Conservation (phyloP, 2,113 vertebrate genomes). For the Megaleporinus macrocephalus region DNA sequence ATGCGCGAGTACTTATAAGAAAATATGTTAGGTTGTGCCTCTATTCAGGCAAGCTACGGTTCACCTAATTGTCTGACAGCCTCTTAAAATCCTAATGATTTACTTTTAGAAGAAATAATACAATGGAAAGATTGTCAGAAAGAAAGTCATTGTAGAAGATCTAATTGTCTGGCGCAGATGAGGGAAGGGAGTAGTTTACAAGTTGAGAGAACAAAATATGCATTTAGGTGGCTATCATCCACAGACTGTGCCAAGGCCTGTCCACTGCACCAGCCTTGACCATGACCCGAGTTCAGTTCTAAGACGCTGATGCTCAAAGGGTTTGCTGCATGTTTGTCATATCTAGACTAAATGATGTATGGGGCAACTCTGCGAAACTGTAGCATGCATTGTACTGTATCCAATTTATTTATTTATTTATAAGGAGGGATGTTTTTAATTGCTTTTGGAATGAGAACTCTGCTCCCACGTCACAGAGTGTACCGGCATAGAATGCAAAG, state of each 20-base stretch:
- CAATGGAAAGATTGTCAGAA: background rate
- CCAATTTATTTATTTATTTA: conserved; percentile 35
- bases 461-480: conserved; percentile 75
- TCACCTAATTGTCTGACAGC: background rate
- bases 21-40: no score
- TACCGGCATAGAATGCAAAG: conserved; percentile 71
- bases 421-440: conserved; percentile 64
- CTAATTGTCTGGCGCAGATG: conserved; percentile 15
- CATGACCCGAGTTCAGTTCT: background rate
- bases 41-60: background rate
- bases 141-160: background rate
- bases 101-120: background rate
- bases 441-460: conserved; percentile 67
- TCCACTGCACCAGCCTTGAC: conserved; percentile 12
- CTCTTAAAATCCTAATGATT: background rate
- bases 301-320: background rate
- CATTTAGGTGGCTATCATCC: background rate
- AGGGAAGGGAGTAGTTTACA: conserved; percentile 7
- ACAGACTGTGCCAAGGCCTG: background rate
- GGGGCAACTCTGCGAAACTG: background rate
- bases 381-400: conserved; percentile 19
- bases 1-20: no score
- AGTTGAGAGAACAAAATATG: background rate
- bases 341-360: conserved; percentile 32
- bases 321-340: conserved; percentile 18